These are phyloP conservation scores for Smittia sp. DNA, from an alignment of 2,888 invertebrate genomes.

Conservation along the genomic window DNA sequence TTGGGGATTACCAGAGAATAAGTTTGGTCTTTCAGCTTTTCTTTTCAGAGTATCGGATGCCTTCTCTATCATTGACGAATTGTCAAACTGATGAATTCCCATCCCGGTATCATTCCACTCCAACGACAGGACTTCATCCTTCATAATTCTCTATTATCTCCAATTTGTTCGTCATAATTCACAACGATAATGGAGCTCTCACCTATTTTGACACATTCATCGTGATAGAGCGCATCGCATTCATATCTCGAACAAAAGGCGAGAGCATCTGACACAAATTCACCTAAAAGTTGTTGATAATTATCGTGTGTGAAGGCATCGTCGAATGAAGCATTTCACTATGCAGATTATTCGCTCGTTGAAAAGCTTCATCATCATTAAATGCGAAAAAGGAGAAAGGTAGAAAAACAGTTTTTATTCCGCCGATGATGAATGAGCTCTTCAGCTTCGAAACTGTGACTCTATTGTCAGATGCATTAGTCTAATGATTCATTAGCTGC, in stretches of 20 bases:
- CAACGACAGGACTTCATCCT: background rate
- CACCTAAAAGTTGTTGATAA: slow-evolving; percentile 6
- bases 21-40: too few species aligned
- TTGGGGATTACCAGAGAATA: too few species aligned
- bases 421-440: slow-evolving; percentile 4
- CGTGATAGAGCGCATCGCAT: slow-evolving; percentile 1
- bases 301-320: background rate
- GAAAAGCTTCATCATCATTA: slow-evolving; percentile 27
- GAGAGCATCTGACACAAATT: background rate
- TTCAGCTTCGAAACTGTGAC: slow-evolving; percentile 4
- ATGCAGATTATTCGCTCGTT: slow-evolving; percentile 10
- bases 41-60: too few species aligned
- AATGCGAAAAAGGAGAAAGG: background rate
- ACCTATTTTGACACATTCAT: slow-evolving; percentile 40
- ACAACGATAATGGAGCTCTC: slow-evolving; percentile 24
- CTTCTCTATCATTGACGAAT: too few species aligned
- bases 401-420: slow-evolving; percentile 3
- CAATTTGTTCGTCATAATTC: slow-evolving; percentile 13
- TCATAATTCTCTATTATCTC: slow-evolving; percentile 13
- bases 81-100: too few species aligned
- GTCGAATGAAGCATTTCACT: background rate
- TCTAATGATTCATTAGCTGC: slow-evolving; percentile 39
- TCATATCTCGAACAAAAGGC: slow-evolving; percentile 9
- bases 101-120: too few species aligned
- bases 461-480: slow-evolving; percentile 41